A percentile compares a stretch with the other conserved stretches of the same genome.
Conservation (phyloP, 2,113 vertebrate genomes). For the Pollimyrus isidori region DNA sequence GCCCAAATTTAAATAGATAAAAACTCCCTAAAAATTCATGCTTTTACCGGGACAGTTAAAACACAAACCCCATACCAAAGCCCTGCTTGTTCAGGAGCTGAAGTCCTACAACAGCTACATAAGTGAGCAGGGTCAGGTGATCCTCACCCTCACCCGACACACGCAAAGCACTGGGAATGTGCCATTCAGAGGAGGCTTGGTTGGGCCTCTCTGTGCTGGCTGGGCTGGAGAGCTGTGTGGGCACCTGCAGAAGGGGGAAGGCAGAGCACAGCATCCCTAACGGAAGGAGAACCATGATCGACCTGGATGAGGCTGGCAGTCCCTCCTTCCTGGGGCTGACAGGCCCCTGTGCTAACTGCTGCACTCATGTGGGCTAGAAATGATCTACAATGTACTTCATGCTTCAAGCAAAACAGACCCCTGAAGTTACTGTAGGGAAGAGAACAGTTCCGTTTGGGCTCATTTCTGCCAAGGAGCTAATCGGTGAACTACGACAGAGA, state of each 20-base stretch:
- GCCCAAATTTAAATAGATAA: background rate
- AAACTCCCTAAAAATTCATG: background rate
- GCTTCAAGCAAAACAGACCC: background rate
- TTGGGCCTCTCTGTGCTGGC: background rate
- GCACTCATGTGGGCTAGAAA: background rate
- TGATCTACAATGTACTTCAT: background rate
- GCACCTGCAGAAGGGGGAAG: background rate
- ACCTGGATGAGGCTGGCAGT: background rate
- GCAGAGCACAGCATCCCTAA: background rate
- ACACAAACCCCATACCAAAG: background rate
- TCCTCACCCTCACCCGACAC: background rate
- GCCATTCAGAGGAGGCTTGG: conserved; percentile 14
- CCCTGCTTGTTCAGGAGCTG: background rate
- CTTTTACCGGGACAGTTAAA: background rate
- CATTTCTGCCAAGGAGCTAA: background rate
- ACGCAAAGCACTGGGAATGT: background rate
- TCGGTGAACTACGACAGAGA: background rate
- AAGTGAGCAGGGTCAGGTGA: background rate
- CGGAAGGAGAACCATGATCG: background rate
- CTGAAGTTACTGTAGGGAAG: background rate
- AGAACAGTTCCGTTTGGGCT: background rate
- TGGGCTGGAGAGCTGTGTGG: background rate
- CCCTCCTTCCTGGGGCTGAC: no score
- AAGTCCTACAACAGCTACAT: background rate
- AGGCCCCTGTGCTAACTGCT: background rate